Evolutionary conservation across 2,113 vertebrate genomes (phyloP), one percentile per base, ranked within the genome.

Genomic region (Todiramphus saurophagus): DNA sequence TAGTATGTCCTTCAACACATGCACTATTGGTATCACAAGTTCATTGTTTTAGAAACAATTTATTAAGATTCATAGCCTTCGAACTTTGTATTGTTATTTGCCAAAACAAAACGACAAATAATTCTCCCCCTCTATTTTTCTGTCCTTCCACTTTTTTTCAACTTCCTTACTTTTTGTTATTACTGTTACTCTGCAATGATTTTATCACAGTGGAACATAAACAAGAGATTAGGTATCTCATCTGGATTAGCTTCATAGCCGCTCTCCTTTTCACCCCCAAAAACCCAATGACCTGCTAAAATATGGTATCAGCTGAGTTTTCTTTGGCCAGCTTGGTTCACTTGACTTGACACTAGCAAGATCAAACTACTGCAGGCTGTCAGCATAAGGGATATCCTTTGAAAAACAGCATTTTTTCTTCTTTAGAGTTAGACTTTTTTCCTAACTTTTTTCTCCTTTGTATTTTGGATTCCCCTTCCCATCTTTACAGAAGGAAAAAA

Each of bases 381-480:
- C 97, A 98, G 97, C 97, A 98, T 95, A 98, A 98, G 97, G 98
- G 97, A 98, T 98, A 98, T 98, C 97, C 98, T 98, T 98, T 98
- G 95, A 96, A 98, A 98, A 98, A 98, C 97, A 98, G 80, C 94
- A 86, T 59, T 24, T 96, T 95, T 94, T 94, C 95, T 96, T 95
- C 78, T 89, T 85, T 58, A 56, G 39, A 70, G 51, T 78, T 69
- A 92, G 73, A 46, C 37, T 39, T 89, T 86, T 97, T 94, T 75
- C 69, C 62, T 73, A 83, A 67, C 27, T 67, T 27, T 60, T 84
- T 90, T 90, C 84, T 95, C 77, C 13, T 79, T 89, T 80, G 48
- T 92, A 46, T 86, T 95, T 87, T 77, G 59, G 68, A 85, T 69
- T 89, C 74, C 46, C 30, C 48, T 91, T 94, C 41, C 33, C 72